Percentiles rank a stretch among this genome's conserved stretches.
These are phyloP conservation scores for Atta cephalotes DNA, from an alignment of 1,140 invertebrate species.

Conservation along the genomic window DNA sequence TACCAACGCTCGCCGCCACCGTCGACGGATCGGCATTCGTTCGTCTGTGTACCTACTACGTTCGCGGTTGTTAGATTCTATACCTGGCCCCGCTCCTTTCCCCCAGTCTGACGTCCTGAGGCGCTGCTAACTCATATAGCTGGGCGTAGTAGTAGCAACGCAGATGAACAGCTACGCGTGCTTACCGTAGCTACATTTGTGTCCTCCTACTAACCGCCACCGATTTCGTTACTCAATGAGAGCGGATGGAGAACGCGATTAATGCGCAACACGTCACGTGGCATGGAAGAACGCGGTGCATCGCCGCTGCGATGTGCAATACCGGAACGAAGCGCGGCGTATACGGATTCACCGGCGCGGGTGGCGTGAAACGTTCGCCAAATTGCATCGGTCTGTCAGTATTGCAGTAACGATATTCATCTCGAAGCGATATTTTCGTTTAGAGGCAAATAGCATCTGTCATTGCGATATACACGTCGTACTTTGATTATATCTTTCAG, in stretches of 20 bases:
- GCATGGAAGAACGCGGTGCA: conserved; percentile 35
- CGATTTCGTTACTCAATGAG: conserved; percentile 38
- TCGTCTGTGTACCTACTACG: conserved; percentile 37
- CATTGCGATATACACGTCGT: neutral
- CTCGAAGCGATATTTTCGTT: conserved; percentile 2
- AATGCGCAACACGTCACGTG: conserved; percentile 56
- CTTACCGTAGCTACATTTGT: conserved; percentile 2
- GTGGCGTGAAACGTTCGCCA: neutral
- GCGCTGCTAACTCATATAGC: neutral
- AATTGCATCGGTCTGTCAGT: conserved; percentile 4
- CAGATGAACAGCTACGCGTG: conserved; percentile 51
- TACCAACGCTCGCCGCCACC: conserved; percentile 65
- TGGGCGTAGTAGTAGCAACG: conserved; percentile 53
- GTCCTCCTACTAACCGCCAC: neutral
- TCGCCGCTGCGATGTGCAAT: neutral
- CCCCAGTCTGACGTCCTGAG: neutral
- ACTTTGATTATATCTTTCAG: neutral
- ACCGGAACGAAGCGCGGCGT: neutral
- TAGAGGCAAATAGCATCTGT: neutral
- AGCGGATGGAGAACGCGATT: conserved; percentile 71
- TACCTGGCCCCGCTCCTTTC: neutral
- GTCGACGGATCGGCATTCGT: conserved; percentile 30
- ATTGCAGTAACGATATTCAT: neutral
- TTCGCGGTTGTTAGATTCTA: conserved; percentile 41
- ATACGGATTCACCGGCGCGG: neutral